Conservation (phyloP, 2,888 invertebrate genomes). For the Cacoxenus indagator region DNA sequence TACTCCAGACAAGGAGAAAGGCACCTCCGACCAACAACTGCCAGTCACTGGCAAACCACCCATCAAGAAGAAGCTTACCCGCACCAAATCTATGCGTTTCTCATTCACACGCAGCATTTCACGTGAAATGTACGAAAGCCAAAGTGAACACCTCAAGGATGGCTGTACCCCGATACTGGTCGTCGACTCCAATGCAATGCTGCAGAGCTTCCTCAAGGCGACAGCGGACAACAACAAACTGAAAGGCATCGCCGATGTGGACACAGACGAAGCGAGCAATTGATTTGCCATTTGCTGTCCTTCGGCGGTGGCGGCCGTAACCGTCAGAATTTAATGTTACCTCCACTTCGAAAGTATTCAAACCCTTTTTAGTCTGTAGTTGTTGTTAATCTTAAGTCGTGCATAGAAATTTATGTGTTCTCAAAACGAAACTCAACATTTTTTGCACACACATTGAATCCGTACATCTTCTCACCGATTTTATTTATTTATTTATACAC, state of each 20-base stretch:
- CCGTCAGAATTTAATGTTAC: neutral
- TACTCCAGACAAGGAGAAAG: constrained; percentile 63
- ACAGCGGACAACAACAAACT: constrained; percentile 54
- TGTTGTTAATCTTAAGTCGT: constrained; percentile 9
- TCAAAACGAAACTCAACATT: neutral
- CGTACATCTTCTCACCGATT: constrained; percentile 14
- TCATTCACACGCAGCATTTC: constrained; percentile 71
- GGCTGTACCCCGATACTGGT: constrained; percentile 71
- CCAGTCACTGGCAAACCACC: constrained; percentile 59
- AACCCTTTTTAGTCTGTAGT: neutral
- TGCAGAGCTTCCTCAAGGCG: constrained; percentile 66
- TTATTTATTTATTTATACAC: constrained; percentile 9
- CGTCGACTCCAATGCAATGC: constrained; percentile 65
- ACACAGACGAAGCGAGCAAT: constrained; percentile 70
- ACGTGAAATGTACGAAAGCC: constrained; percentile 69
- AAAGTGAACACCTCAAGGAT: constrained; percentile 69
- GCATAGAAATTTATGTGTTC: neutral
- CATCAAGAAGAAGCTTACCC: constrained; percentile 68
- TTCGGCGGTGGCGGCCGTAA: neutral
- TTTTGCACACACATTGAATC: neutral
- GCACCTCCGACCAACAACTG: constrained; percentile 52
- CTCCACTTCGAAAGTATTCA: constrained; percentile 11
- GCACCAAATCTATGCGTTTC: constrained; percentile 69
- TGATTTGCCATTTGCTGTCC: too few species aligned
- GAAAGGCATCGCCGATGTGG: constrained; percentile 66